A percentile compares a stretch with the other conserved stretches of the same genome.
Evolutionary conservation across 2,113 vertebrate genomes (phyloP).

Genomic region (Menidia beryllina): DNA sequence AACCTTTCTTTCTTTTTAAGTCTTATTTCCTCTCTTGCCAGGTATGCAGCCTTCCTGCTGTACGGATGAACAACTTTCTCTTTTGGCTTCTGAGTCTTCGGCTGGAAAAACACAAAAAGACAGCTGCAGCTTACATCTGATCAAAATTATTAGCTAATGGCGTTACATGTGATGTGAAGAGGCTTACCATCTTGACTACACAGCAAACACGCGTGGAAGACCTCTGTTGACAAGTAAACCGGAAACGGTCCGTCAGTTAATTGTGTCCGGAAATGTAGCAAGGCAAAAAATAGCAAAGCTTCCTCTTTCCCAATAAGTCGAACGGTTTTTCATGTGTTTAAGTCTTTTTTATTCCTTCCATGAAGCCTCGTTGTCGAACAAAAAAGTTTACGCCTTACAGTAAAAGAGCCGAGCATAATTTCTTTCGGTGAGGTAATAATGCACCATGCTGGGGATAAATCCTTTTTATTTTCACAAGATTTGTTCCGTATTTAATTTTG

Average conservation of each 20-base stretch:
- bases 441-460: no score
- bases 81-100: slow-evolving; percentile 87
- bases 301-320: no score
- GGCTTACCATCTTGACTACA: slow-evolving; percentile 47
- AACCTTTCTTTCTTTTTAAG: slow-evolving; percentile 90
- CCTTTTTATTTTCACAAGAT: no score
- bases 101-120: slow-evolving; percentile 83
- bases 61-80: slow-evolving; percentile 91
- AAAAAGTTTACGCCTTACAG: no score
- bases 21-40: slow-evolving; percentile 86
- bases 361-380: no score
- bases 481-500: no score
- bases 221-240: slow-evolving; percentile 58
- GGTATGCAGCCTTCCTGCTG: slow-evolving; percentile 93
- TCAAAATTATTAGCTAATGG: rapidly evolving
- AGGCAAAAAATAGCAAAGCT: rapidly evolving
- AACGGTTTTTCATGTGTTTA: no score
- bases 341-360: no score
- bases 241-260: slow-evolving; percentile 54
- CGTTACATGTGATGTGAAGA: not conserved
- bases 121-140: not conserved
- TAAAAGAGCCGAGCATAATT: no score
- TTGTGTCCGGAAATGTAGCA: not conserved
- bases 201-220: slow-evolving; percentile 8
- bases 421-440: no score